These are phyloP conservation scores for Balanococcus diminutus DNA, from an alignment of 2,888 invertebrate genomes.

Conservation along the genomic window DNA sequence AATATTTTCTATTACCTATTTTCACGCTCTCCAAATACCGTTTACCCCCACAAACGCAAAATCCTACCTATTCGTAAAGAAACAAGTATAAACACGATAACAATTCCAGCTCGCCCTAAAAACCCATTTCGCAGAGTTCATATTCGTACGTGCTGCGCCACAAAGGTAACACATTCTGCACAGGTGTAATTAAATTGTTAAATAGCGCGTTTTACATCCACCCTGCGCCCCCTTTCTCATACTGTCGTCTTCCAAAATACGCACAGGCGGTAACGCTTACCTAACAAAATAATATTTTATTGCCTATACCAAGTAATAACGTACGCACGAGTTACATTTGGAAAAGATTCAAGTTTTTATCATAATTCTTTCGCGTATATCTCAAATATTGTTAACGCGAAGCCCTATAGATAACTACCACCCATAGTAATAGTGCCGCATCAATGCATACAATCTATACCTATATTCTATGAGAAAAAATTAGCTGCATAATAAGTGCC, in stretches of 20 bases:
- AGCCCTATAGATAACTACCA: not conserved
- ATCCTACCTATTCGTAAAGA: no score
- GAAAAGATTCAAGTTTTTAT: conserved; percentile 12
- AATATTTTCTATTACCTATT: no score
- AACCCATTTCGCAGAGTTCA: not conserved
- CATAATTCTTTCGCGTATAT: conserved; percentile 1
- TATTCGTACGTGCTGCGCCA: not conserved
- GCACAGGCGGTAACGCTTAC: not conserved
- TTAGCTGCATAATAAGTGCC: no score
- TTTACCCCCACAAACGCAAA: no score
- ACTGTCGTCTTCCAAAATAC: not conserved
- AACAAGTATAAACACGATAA: no score
- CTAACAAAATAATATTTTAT: not conserved
- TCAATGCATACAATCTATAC: not conserved
- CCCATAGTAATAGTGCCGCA: not conserved
- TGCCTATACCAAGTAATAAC: not conserved
- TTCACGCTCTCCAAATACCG: no score
- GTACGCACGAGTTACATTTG: conserved; percentile 5
- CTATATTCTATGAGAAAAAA: no score
- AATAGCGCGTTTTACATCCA: not conserved
- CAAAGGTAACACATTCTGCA: not conserved
- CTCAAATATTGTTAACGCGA: not conserved
- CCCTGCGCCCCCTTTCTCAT: not conserved
- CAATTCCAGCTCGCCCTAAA: no score
- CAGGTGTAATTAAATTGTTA: not conserved